A percentile compares a stretch with the other conserved stretches of the same genome.
Evolutionary conservation across 2,797 vertebrate species (phyloP).

Genomic region (Tarsius wallacei): DNA sequence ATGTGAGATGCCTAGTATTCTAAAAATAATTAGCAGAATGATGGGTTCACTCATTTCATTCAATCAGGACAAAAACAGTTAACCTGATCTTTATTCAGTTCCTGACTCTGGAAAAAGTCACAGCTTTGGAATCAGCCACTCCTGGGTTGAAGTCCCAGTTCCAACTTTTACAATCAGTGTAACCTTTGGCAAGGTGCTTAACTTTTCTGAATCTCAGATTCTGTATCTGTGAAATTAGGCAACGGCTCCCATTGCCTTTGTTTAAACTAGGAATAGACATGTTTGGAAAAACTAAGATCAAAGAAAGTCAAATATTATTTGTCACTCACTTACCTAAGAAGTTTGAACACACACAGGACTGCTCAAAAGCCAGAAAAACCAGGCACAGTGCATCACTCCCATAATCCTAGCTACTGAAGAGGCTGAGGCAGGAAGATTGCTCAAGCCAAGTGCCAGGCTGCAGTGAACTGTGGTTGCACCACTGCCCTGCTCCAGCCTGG

Average conservation of each 20-base stretch:
- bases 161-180: neutral
- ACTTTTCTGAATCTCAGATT: neutral
- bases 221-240: conserved; percentile 28
- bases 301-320: conserved; percentile 6
- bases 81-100: neutral
- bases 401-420: too few relatives aligned
- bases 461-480: too few relatives aligned
- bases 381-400: too few relatives aligned
- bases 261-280: neutral
- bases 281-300: neutral
- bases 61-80: neutral
- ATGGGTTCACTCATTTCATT: neutral
- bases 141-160: neutral
- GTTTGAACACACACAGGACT: neutral
- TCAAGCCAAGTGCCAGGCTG: too few relatives aligned
- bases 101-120: neutral
- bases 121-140: neutral
- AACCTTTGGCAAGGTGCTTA: neutral
- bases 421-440: too few relatives aligned
- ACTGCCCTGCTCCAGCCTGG: too few relatives aligned
- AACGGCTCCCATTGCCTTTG: neutral
- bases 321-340: neutral
- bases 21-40: neutral
- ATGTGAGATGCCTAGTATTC: neutral
- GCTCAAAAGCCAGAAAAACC: neutral